Evolutionary conservation across 2,113 vertebrate genomes (phyloP).

Genomic region (Cyphomyrus plagiostoma): DNA sequence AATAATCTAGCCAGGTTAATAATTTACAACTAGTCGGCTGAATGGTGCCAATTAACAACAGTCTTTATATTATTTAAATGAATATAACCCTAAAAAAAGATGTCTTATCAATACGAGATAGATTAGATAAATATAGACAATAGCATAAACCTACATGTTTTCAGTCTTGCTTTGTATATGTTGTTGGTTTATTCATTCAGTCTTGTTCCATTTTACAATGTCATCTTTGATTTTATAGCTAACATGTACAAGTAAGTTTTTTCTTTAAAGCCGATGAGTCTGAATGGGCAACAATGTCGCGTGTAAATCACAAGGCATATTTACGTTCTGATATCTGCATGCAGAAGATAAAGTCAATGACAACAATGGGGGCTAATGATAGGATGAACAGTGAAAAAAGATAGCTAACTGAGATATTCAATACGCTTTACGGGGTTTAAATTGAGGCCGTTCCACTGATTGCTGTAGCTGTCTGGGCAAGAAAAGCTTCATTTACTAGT

Average conservation of each 20-base stretch:
- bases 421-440: not conserved
- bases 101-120: not conserved
- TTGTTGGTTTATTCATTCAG: not conserved
- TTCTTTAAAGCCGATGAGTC: not conserved
- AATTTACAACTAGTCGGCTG: not conserved
- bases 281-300: not conserved
- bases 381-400: not conserved
- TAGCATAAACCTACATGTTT: not conserved
- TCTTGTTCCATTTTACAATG: not conserved
- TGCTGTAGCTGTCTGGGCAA: not conserved
- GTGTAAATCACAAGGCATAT: not conserved
- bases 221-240: not conserved
- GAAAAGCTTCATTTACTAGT: not conserved
- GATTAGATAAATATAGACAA: constrained; percentile 1
- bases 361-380: not conserved
- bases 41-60: not conserved
- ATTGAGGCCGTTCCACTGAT: not conserved
- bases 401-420: not conserved
- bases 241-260: not conserved
- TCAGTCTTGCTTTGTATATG: not conserved
- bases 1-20: not conserved
- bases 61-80: not conserved
- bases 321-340: not conserved
- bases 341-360: not conserved
- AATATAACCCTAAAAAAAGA: not conserved